Conservation (phyloP, 1,140 invertebrate species). For the Whitmania pigra region DNA sequence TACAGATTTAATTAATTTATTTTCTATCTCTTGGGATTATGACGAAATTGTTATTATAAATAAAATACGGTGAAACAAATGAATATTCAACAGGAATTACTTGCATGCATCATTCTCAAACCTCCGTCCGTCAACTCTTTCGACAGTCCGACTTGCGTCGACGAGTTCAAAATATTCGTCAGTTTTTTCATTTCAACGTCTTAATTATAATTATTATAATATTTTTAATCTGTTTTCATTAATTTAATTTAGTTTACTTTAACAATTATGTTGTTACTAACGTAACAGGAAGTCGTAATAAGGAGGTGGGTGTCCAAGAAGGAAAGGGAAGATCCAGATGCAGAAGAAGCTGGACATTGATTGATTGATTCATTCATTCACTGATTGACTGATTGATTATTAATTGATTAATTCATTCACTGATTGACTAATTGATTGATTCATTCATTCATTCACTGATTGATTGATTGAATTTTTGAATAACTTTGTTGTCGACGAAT, state of each 20-base stretch:
- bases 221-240: background rate
- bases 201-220: background rate
- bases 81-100: no score
- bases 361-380: background rate
- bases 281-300: constrained; percentile 16
- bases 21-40: no score
- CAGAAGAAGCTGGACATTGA: background rate
- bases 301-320: constrained; percentile 20
- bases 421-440: background rate
- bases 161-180: constrained; percentile 1
- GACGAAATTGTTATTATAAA: no score
- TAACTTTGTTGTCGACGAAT: no score
- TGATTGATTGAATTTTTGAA: no score
- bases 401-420: background rate
- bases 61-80: no score
- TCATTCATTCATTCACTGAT: background rate
- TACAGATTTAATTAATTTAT: no score
- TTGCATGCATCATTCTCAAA: no score
- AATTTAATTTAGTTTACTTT: background rate
- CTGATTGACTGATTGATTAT: background rate
- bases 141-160: no score
- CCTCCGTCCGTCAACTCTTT: no score
- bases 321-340: constrained; percentile 12
- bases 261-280: background rate
- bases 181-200: background rate